Evolutionary conservation across 2,113 vertebrate genomes (phyloP), one percentile per base, ranked within the genome.

Genomic region (Eira barbara): DNA sequence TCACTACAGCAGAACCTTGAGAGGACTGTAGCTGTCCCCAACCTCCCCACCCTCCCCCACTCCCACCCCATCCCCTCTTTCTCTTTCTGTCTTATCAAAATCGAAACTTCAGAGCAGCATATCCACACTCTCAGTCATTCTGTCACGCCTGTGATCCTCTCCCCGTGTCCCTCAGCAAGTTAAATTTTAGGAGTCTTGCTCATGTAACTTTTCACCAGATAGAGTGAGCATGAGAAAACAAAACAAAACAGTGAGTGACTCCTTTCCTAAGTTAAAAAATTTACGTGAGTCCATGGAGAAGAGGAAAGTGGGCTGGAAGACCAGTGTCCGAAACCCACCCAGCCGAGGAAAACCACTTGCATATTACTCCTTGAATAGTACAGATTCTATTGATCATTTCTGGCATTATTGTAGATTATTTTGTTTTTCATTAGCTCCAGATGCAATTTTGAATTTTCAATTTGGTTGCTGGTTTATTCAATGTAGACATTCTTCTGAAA

Each of bases 381-480:
- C 4, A 42, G 81, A 69, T 59, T 73, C 9, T 89, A 10, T 34
- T 61, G 12, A 55, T 63, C 5, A 0, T 76, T 78, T 6, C 7
- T 76, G 21, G 3, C 20, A 29, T 63, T 31, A 49, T 29, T 49
- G 63, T 10, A 71, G 10, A 76, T 63, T 67, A 87, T 69, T 88
- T 86, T 65, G 27, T 67, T 39, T 93, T 94, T 59, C 1, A 71
- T 91, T 80, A 42, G 3, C 18, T 97, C 4, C 1, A 71, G 3
- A 25, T 79, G 8, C 0, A 78, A 79, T 55, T 59, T n/a, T 8
- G 29, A 92, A 52, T 85, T 93, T 95, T 81, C 7, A 49, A 6
- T 90, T 81, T 82, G 55, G 20, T 71, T 96, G 4, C 61, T 89
- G 31, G 6, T 71, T 89, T 85, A 71, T 81, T 82, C 36, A 20